A percentile compares a stretch with the other conserved stretches of the same genome.
Evolutionary conservation across 2,888 invertebrate species (phyloP).

Genomic region (Scelioninae gen. 1): DNA sequence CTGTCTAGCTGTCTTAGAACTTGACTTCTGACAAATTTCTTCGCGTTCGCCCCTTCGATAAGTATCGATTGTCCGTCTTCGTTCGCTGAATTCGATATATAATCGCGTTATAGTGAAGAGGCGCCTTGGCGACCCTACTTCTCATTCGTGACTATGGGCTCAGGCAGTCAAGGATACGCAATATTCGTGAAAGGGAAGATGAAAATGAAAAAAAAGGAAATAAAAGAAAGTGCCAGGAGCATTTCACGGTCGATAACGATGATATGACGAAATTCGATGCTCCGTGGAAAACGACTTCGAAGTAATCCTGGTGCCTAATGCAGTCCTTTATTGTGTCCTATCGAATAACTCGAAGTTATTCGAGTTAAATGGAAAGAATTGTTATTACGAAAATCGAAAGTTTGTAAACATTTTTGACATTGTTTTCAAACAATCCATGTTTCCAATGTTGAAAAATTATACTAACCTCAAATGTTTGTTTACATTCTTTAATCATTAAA

Average conservation of each 20-base stretch:
- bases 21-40: constrained; percentile 81
- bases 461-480: too few species aligned
- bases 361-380: constrained; percentile 27
- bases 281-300: constrained; percentile 19
- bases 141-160: constrained; percentile 31
- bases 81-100: constrained; percentile 74
- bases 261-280: constrained; percentile 46
- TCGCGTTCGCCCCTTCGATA: constrained; percentile 75
- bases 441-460: too few species aligned
- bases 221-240: constrained; percentile 22
- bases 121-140: constrained; percentile 68
- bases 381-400: constrained; percentile 39
- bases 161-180: constrained; percentile 42
- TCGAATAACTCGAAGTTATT: constrained; percentile 27
- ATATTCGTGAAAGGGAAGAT: constrained; percentile 25
- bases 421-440: too few species aligned
- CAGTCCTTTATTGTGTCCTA: constrained; percentile 38
- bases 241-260: constrained; percentile 49
- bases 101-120: constrained; percentile 80
- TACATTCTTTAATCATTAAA: too few species aligned
- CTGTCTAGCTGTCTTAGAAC: constrained; percentile 28
- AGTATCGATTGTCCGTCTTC: constrained; percentile 78
- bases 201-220: neutral
- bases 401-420: too few species aligned
- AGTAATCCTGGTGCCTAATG: constrained; percentile 36